Evolutionary conservation across 2,888 invertebrate species (phyloP).

Genomic region (Brenthis ino): DNA sequence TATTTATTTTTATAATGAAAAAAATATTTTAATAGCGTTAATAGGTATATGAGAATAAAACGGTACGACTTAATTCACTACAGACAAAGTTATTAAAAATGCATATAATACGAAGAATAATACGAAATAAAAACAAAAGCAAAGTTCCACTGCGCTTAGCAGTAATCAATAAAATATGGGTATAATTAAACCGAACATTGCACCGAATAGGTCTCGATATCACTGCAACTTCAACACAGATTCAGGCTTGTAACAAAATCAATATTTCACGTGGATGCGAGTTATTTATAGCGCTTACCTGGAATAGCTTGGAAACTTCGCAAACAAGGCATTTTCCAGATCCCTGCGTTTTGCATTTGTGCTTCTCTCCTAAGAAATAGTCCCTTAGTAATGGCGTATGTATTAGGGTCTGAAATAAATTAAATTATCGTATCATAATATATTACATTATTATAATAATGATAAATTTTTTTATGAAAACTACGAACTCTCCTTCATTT

Average conservation of each 20-base stretch:
- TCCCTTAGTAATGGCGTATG: constrained; percentile 97
- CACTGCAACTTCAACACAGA: constrained; percentile 31
- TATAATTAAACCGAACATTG: constrained; percentile 17
- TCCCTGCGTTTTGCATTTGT: constrained; percentile 89
- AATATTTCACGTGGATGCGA: constrained; percentile 39
- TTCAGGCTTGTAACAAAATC: constrained; percentile 39
- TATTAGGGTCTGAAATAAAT: constrained; percentile 87
- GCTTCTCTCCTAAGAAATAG: constrained; percentile 96
- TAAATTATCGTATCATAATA: too few relatives aligned
- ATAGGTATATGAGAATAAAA: too few relatives aligned
- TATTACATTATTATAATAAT: too few relatives aligned
- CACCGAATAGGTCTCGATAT: constrained; percentile 18
- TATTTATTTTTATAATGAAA: too few relatives aligned
- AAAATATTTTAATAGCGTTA: too few relatives aligned
- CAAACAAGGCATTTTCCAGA: constrained; percentile 95
- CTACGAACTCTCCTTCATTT: too few relatives aligned
- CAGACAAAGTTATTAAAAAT: too few relatives aligned
- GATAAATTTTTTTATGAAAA: too few relatives aligned
- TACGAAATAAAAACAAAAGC: too few relatives aligned
- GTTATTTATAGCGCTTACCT: constrained; percentile 82
- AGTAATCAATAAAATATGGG: constrained; percentile 22
- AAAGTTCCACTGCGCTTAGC: constrained; percentile 14
- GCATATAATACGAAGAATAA: too few relatives aligned
- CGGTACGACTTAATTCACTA: too few relatives aligned
- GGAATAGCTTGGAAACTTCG: constrained; percentile 97